Conservation (phyloP, 92 coral and sea anemone genomes). For the Paragorgia papillata region DNA sequence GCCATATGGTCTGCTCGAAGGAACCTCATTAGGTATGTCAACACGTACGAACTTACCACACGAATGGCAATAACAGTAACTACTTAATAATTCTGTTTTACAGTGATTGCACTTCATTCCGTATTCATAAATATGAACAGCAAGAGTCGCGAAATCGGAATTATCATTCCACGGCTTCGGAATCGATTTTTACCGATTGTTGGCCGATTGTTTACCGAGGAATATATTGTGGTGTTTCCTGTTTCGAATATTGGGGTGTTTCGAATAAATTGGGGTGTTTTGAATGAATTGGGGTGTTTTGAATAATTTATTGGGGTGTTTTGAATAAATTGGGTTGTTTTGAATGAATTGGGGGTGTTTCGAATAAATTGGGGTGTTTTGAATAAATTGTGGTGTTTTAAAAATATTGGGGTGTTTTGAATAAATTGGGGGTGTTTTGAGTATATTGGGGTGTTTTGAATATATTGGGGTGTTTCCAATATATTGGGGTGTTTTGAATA, state of each 20-base stretch:
- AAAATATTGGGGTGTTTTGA: not conserved
- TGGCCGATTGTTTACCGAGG: too few relatives aligned
- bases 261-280: not conserved
- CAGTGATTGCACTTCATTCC: conserved; percentile 8
- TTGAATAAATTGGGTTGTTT: not conserved
- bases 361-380: not conserved
- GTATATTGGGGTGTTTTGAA: not conserved
- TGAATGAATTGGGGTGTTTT: not conserved
- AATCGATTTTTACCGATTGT: not conserved
- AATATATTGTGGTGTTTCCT: too few relatives aligned
- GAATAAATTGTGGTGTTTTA: too few relatives aligned
- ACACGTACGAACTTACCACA: not conserved
- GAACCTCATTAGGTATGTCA: not conserved
- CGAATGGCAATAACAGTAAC: not conserved
- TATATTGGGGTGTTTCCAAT: not conserved
- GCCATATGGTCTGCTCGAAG: not conserved
- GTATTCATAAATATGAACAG: not conserved
- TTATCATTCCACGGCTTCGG: not conserved
- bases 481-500: too few relatives aligned
- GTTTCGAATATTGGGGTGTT: not conserved
- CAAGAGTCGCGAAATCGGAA: not conserved
- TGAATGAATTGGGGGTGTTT: not conserved
- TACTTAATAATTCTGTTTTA: not conserved
- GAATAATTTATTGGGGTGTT: not conserved
- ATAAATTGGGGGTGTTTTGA: not conserved